These are phyloP conservation scores for Morelia viridis DNA, from an alignment of 2,797 vertebrate species.

Conservation along the genomic window DNA sequence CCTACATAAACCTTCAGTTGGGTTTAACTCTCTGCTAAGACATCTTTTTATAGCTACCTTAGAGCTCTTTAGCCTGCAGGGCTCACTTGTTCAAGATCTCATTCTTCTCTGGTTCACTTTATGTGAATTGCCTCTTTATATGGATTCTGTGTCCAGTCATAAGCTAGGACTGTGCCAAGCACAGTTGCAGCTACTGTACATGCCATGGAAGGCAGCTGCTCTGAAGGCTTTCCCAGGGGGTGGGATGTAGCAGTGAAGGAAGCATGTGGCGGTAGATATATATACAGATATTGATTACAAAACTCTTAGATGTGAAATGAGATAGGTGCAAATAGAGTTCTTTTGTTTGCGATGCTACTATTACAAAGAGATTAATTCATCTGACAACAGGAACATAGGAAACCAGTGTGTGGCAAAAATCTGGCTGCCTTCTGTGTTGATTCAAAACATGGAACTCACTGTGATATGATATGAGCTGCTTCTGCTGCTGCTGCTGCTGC, in stretches of 20 bases:
- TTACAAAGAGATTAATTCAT: slow-evolving; percentile 35
- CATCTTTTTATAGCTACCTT: not conserved
- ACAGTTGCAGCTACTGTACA: not conserved
- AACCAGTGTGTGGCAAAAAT: not conserved
- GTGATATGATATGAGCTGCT: not conserved
- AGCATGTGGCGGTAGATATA: slow-evolving; percentile 51
- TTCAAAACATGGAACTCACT: not conserved
- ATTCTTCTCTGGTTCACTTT: not conserved
- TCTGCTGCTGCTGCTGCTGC: too few relatives aligned
- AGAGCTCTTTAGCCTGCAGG: not conserved
- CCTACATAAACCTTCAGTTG: not conserved
- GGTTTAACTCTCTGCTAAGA: not conserved
- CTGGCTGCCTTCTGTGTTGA: not conserved
- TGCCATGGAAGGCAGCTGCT: not conserved
- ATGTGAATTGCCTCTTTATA: not conserved
- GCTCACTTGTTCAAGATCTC: not conserved
- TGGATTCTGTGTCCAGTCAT: not conserved
- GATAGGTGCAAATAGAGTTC: slow-evolving; percentile 57
- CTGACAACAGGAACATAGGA: not conserved
- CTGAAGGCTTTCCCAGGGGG: not conserved
- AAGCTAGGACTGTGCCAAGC: not conserved
- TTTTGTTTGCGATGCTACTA: slow-evolving; percentile 52
- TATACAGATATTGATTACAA: slow-evolving; percentile 55
- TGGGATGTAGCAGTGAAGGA: not conserved
- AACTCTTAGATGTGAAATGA: slow-evolving; percentile 59